Evolutionary conservation across 2,888 invertebrate species (phyloP).

Genomic region (Pyralis farinalis): DNA sequence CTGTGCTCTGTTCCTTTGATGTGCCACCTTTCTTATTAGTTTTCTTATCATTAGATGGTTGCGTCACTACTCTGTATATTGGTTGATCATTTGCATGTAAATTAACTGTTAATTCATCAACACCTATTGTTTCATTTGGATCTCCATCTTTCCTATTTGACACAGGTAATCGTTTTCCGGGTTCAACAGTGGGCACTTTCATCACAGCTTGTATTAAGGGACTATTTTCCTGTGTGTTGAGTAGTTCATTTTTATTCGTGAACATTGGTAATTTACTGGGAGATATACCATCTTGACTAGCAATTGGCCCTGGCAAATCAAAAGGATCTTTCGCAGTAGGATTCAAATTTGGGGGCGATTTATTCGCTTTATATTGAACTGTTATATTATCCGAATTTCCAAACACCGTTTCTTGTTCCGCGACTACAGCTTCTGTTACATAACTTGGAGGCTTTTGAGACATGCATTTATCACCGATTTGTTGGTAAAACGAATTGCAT

Average conservation of each 20-base stretch:
- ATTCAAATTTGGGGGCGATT: constrained; percentile 28
- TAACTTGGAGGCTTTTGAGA: constrained; percentile 49
- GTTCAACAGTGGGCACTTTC: constrained; percentile 61
- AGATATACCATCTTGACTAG: constrained; percentile 43
- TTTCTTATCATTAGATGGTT: constrained; percentile 66
- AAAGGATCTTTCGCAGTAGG: constrained; percentile 35
- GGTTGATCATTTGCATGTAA: constrained; percentile 73
- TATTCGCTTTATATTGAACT: constrained; percentile 23
- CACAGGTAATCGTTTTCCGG: constrained; percentile 50
- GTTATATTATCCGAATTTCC: constrained; percentile 19
- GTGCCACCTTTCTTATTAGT: constrained; percentile 53
- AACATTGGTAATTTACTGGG: constrained; percentile 59
- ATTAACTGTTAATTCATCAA: constrained; percentile 69
- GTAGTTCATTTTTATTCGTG: constrained; percentile 58
- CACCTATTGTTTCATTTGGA: constrained; percentile 59
- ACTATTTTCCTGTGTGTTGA: constrained; percentile 63
- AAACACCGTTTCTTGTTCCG: constrained; percentile 52
- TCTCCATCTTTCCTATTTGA: constrained; percentile 64
- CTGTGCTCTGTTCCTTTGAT: constrained; percentile 47
- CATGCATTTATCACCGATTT: constrained; percentile 84
- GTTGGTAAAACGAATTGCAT: constrained; percentile 85
- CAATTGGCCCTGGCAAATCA: constrained; percentile 35
- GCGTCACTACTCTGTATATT: constrained; percentile 71
- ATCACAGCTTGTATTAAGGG: constrained; percentile 66
- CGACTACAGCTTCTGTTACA: constrained; percentile 60